A percentile compares a stretch with the other conserved stretches of the same genome.
Evolutionary conservation across 2,113 vertebrate species (phyloP).

Genomic region (Deroptyus accipitrinus): DNA sequence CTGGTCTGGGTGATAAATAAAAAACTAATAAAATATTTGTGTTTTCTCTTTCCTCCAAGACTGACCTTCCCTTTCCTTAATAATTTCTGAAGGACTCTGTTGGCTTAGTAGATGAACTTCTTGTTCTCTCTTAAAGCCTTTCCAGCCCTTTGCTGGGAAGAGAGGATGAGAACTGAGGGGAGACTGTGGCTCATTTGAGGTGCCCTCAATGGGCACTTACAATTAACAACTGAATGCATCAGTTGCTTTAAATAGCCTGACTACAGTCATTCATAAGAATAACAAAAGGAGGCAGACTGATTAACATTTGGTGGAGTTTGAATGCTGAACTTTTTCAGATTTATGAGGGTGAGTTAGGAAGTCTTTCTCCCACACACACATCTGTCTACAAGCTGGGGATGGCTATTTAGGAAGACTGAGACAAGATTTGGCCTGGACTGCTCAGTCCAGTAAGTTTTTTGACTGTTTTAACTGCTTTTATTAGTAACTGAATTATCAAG

Average conservation of each 20-base stretch:
- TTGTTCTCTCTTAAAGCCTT: conserved; percentile 13
- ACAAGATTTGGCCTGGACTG: background rate
- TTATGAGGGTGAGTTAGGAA: conserved; percentile 14
- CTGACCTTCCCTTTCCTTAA: background rate
- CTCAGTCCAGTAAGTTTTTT: background rate
- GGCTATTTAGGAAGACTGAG: background rate
- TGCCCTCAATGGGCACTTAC: conserved; percentile 37
- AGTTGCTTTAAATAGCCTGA: conserved; percentile 58
- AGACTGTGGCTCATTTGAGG: conserved; percentile 50
- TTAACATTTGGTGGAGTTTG: conserved; percentile 15
- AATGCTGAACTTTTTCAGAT: conserved; percentile 21
- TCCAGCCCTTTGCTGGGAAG: background rate
- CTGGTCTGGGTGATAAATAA: background rate
- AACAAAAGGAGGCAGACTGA: conserved; percentile 47
- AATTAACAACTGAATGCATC: conserved; percentile 62
- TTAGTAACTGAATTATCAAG: background rate
- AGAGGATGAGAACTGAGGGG: conserved; percentile 34
- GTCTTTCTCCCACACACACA: background rate
- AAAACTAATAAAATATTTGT: background rate
- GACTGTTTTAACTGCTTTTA: background rate
- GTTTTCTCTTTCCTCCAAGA: background rate
- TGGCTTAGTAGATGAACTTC: conserved; percentile 17
- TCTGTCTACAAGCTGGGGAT: background rate
- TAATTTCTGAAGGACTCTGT: background rate
- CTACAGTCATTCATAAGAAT: conserved; percentile 48